Base-by-base conservation (phyloP, 2,888 invertebrate species). In the Tipula lateralis region DNA sequence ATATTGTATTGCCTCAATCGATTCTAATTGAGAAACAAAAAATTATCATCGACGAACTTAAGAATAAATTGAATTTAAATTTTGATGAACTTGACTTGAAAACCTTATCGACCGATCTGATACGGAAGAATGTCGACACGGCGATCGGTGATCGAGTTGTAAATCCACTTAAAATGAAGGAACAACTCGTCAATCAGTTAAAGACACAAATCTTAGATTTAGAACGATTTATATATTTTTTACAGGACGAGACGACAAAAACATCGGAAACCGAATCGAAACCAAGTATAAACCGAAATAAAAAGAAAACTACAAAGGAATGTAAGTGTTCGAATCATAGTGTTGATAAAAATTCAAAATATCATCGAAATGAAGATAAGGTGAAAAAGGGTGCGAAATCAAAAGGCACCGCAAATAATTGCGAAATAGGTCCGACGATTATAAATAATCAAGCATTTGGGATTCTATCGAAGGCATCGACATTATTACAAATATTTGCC, bases 151-250 rank as follows among this genome's bases (percentile, higher is more conserved):
- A 97, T 90, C 66, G 66, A 7, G 94, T 99, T 88, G 95, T 99
- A 24, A 98, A 97, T 87, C 97, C 97, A 16, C 93, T 98, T 86
- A 95, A 97, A 89, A 97, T 99, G 91, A 99, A 99, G 90, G 99
- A 99, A 88, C 98, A 99, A 90, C 92, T 99, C 19, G 98, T 99
- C 24, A 93, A 93, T 83, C 99, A 99, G 90, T 91, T 99, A 24
- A 98, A 99, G 90, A 97, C 97, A 0, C 99, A 99, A 91, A 97
- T 99, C 84, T 94, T 95, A 81, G 99, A 99, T 90, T 92, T 99
- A 90, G 99, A 99, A 90, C 93, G 98, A 86, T 99, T 99, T 89
- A 98, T 99, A 87, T 94, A 96, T 87, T 95, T 98, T 88, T 92
- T 99, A 88, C 99, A 99, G 92, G 95, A 95, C 87, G 95, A 95